Percentiles rank a stretch among this genome's conserved stretches.
These are phyloP conservation scores for Campopleginae sp. DNA, from an alignment of 2,888 invertebrate genomes.

Conservation along the genomic window DNA sequence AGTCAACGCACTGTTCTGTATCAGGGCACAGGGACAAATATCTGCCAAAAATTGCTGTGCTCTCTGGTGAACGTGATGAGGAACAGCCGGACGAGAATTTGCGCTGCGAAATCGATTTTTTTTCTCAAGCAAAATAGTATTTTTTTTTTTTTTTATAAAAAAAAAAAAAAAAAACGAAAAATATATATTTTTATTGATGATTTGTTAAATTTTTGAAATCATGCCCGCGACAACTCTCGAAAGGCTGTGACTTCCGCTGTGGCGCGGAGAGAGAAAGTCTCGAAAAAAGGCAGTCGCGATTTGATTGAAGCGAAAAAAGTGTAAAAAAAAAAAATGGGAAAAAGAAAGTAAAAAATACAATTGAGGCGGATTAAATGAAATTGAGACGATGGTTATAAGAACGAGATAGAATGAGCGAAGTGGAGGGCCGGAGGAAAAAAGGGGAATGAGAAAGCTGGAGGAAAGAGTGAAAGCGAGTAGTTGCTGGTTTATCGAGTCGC, in stretches of 20 bases:
- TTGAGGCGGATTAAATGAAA: constrained; percentile 65
- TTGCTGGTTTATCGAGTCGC: constrained; percentile 82
- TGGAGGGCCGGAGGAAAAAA: constrained; percentile 8
- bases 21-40: too few species aligned
- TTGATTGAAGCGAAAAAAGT: constrained; percentile 54
- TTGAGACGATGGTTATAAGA: constrained; percentile 58
- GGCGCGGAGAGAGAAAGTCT: constrained; percentile 20
- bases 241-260: neutral
- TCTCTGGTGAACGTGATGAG: too few species aligned
- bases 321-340: constrained; percentile 34
- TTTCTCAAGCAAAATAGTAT: too few species aligned
- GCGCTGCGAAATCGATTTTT: too few species aligned
- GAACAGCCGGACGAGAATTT: too few species aligned
- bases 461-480: constrained; percentile 71
- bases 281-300: constrained; percentile 35
- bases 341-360: constrained; percentile 44
- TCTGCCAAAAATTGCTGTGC: too few species aligned
- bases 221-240: neutral
- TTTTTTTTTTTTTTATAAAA: too few species aligned
- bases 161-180: too few species aligned
- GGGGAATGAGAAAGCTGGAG: constrained; percentile 44
- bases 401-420: constrained; percentile 28
- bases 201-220: too few species aligned
- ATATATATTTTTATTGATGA: too few species aligned
- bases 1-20: too few species aligned